Conservation (phyloP, 2,113 vertebrate species). For the Speoplatyrhinus poulsoni region DNA sequence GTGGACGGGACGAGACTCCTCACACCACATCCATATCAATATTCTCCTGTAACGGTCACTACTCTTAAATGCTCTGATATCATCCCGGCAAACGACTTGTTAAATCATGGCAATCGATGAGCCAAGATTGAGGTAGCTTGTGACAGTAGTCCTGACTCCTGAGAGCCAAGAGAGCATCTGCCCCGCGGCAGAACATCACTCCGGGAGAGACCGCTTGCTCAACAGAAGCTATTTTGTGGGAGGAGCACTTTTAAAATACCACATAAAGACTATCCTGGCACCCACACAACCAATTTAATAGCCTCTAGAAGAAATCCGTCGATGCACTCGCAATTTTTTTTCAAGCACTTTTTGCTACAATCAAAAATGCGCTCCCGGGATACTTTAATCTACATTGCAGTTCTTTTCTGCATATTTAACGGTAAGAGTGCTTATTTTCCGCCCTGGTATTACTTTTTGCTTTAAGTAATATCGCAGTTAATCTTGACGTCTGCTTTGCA, state of each 20-base stretch:
- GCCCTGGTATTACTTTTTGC: not conserved
- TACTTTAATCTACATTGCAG: conserved; percentile 29
- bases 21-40: too few relatives aligned
- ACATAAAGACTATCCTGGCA: not conserved
- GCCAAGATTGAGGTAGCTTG: not conserved
- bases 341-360: not conserved
- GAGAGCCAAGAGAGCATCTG: not conserved
- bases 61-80: not conserved
- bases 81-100: not conserved
- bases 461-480: not conserved
- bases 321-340: not conserved
- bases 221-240: conserved; percentile 24
- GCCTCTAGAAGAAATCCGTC: not conserved
- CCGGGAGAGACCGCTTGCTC: not conserved
- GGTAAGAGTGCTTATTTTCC: conserved; percentile 28
- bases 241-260: conserved; percentile 10
- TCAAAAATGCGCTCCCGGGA: conserved; percentile 39
- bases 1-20: too few relatives aligned
- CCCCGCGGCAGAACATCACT: not conserved
- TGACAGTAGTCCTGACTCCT: too few relatives aligned
- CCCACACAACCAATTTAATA: not conserved
- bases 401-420: conserved; percentile 31
- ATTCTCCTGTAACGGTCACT: too few relatives aligned
- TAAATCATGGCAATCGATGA: not conserved
- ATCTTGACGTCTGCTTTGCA: not conserved